A percentile compares a stretch with the other conserved stretches of the same genome.
Evolutionary conservation across 30 jellyfish, hydroid and myxozoan species (phyloP).

Genomic region (Aurelia aurita complex sp. Pacific): DNA sequence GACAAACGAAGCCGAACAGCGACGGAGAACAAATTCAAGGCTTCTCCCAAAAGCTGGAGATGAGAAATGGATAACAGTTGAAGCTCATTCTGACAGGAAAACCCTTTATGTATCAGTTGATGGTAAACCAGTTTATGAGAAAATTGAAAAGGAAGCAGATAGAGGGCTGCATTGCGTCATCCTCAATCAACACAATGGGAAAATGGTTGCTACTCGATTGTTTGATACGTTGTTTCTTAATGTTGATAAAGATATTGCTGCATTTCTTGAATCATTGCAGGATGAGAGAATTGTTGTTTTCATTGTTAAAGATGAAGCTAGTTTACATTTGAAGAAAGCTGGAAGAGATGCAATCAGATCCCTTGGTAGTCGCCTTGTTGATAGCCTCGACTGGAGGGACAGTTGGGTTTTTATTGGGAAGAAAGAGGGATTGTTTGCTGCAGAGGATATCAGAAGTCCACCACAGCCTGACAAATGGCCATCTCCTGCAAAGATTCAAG

Average conservation of each 20-base stretch:
- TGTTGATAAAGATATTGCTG: constrained; percentile 61
- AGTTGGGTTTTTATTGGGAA: neutral
- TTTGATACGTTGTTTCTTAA: constrained; percentile 67
- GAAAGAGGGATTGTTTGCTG: neutral
- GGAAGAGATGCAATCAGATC: neutral
- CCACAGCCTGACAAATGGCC: no score
- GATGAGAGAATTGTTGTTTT: constrained; percentile 81
- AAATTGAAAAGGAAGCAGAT: constrained; percentile 14
- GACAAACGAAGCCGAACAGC: no score
- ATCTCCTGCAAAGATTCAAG: no score
- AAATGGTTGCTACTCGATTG: constrained; percentile 67
- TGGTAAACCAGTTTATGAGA: neutral
- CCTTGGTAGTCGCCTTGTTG: neutral
- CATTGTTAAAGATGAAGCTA: constrained; percentile 38
- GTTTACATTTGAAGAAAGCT: neutral
- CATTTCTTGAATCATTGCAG: constrained; percentile 59
- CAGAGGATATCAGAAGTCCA: no score
- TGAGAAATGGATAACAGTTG: neutral
- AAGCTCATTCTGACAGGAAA: neutral
- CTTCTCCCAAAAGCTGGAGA: no score
- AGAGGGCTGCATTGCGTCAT: constrained; percentile 79
- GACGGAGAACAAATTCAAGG: no score
- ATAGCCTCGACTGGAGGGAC: neutral
- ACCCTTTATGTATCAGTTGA: neutral
- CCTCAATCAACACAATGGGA: constrained; percentile 74